Base-by-base conservation (phyloP, 1,140 invertebrate genomes). In the Drosophila mojavensis region DNA sequence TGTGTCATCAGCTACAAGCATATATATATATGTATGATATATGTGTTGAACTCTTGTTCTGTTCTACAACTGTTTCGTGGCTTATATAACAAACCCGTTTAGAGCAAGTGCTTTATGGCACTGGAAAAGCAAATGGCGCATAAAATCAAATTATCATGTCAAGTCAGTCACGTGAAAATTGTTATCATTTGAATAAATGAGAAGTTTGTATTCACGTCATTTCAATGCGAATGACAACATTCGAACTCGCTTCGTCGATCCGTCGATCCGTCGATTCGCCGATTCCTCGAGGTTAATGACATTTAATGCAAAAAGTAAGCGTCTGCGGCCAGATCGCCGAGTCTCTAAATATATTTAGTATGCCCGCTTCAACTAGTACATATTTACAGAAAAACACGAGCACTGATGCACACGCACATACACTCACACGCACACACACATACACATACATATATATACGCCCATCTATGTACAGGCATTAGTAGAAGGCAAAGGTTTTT, bases 201-300 rank as follows among this genome's bases (percentile, higher is more conserved):
- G 63, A 63, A 71, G 69, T 50, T 50, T 26, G 10, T 74, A 28
- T 56, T 78, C 69, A 85, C 82, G 62, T 45, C 56, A 72, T 54
- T 53, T 85, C 39, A 61, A 67, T 53, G 5, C 39, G 59, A 55
- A 61, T 62, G 61, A 67, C 66, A 71, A 76, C 61, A 62, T 54
- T 81, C 61, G 62, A 66, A 73, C 50, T 59, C 64, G 4, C 2
- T 24, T 24, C 20, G 20, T 24, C 20, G 20, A 24, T 24, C 20
- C 20, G 20, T 24, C 20, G 20, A 69, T 66, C 72, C 47, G 50
- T 58, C 64, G 9, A 69, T 69, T 77, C 47, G 28, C 11, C 68
- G 9, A 66, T 66, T 77, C 41, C 33, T 17, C 78, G 81, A 84
- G 81, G 81, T 84, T 84, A 84, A 81, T 84, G 81, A 84, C 81